Evolutionary conservation across 92 coral and sea anemone genomes (phyloP).

Genomic region (Epizoanthus ramosus): DNA sequence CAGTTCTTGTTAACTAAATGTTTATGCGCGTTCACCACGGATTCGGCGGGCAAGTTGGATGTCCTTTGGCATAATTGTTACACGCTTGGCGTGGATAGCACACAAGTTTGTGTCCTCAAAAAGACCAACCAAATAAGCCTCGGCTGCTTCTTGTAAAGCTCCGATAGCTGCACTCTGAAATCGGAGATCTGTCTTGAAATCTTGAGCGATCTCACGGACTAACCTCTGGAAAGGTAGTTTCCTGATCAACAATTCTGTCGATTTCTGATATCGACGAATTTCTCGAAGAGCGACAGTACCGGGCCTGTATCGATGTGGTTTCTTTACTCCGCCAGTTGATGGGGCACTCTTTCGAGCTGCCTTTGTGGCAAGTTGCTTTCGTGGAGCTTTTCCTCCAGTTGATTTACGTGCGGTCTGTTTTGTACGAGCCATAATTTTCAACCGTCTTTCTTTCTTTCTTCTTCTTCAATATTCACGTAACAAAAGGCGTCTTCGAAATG

Average conservation of each 20-base stretch:
- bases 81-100: constrained; percentile 99
- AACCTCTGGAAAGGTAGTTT: constrained; percentile 99
- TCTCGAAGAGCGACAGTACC: constrained; percentile 99
- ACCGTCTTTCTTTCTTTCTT: not conserved
- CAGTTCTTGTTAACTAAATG: not conserved
- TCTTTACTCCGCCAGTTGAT: constrained; percentile 97
- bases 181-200: constrained; percentile 98
- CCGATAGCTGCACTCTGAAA: constrained; percentile 99
- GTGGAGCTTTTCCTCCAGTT: constrained; percentile 99
- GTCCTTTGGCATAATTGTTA: constrained; percentile 99
- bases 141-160: constrained; percentile 99
- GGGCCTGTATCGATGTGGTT: constrained; percentile 99
- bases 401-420: constrained; percentile 97
- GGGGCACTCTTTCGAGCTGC: constrained; percentile 99
- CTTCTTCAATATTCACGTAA: constrained; percentile 17
- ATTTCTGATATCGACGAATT: constrained; percentile 99
- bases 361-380: constrained; percentile 95
- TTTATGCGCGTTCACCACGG: constrained; percentile 75
- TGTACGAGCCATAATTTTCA: constrained; percentile 88
- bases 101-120: constrained; percentile 99
- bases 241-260: constrained; percentile 98
- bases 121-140: constrained; percentile 96
- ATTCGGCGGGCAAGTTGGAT: constrained; percentile 98
- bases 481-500: constrained; percentile 44
- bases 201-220: constrained; percentile 99